Percentiles rank a stretch among this genome's conserved stretches.
Evolutionary conservation across 1,140 invertebrate species (phyloP).

Genomic region (Frieseomelitta varia): DNA sequence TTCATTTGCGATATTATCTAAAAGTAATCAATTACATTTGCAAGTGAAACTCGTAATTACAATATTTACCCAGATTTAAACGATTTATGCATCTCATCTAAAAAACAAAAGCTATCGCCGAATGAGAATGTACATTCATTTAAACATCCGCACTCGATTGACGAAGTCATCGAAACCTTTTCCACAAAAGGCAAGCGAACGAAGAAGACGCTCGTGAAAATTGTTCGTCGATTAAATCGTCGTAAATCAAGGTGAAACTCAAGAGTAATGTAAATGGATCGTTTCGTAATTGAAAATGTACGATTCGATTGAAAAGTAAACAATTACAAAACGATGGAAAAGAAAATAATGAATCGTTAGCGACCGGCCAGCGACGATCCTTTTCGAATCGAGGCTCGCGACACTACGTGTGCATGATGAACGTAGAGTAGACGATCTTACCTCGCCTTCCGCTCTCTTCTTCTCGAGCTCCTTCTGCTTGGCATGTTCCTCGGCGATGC

Average conservation of each 20-base stretch:
- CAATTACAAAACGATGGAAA: too few relatives aligned
- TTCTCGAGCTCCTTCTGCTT: slow-evolving; percentile 97
- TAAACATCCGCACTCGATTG: too few relatives aligned
- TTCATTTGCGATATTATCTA: too few relatives aligned
- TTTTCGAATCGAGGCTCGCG: slow-evolving; percentile 15
- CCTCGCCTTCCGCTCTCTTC: slow-evolving; percentile 97
- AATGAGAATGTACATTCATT: too few relatives aligned
- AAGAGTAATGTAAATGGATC: background rate
- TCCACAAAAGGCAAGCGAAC: background rate
- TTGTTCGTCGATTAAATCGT: slow-evolving; percentile 11
- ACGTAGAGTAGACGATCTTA: slow-evolving; percentile 75
- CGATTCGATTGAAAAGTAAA: background rate
- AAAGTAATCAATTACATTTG: too few relatives aligned
- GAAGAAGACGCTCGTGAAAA: background rate
- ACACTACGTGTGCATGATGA: background rate
- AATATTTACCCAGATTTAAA: too few relatives aligned
- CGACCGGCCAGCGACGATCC: background rate
- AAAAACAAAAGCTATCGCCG: too few relatives aligned
- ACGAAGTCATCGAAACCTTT: too few relatives aligned
- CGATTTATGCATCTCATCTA: too few relatives aligned
- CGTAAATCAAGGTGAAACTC: background rate
- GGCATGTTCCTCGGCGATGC: slow-evolving; percentile 96
- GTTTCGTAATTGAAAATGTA: background rate
- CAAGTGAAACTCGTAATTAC: too few relatives aligned
- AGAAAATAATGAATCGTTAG: background rate